Evolutionary conservation across 2,797 vertebrate genomes (phyloP), one percentile per base, ranked within the genome.

Genomic region (Leuciscus waleckii): DNA sequence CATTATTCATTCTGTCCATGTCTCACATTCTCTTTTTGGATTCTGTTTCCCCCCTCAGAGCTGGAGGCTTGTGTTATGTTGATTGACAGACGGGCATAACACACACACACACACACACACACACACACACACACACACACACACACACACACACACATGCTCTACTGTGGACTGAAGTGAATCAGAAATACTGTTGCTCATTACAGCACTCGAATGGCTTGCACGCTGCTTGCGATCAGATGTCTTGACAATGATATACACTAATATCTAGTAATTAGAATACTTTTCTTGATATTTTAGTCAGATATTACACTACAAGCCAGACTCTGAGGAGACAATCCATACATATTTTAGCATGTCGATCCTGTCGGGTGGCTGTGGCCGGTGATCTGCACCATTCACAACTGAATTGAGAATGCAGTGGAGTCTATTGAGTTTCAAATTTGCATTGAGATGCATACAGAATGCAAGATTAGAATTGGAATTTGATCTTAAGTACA

Each of bases 301-400:
- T 67, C 61, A 56, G 71, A 75, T 76, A 63, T 82, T 70, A 51
- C 74, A 32, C 23, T 56, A 26, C n/a, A 32, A 76, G 69, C 78
- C 58, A 84, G 63, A 75, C 85, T 76, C 32, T 1, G n/a, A 61
- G 61, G 69, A 83, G 37, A 67, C 51, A 14, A 37, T 71, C 32
- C 61, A 82, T 87, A 79, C 78, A 86, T 84, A 82, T 89, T 86
- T 84, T 69, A 84, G 49, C 58, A 37, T 51, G 54, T 39, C 35
- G 49, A 63, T 85, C 83, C 58, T 82, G 80, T 80, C 77, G 58
- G 41, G 73, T 51, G 43, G 68, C 71, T 32, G 63, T 32, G n/a
- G 23, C 56, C 4, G 56, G 56, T 0, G 10, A 26, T 41, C 13
- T 70, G 70, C 54, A 77, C 35, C 75, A 10, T 26, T 35, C 73